Percentiles rank a stretch among this genome's conserved stretches.
These are phyloP conservation scores for Drosophila cardini DNA, from an alignment of 1,140 invertebrate genomes.

Conservation along the genomic window DNA sequence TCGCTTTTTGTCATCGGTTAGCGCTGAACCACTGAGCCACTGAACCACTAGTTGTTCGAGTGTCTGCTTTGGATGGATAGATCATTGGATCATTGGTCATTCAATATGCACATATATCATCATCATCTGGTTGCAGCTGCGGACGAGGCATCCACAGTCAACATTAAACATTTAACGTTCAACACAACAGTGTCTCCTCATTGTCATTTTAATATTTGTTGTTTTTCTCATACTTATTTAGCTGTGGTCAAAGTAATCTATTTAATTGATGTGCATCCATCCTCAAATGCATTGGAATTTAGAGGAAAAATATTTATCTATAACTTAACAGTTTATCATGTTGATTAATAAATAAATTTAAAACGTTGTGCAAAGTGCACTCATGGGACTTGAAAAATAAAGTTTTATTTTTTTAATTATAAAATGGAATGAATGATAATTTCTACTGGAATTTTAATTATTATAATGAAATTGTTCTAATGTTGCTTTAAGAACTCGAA, in stretches of 20 bases:
- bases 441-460: not conserved
- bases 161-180: constrained; percentile 39
- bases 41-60: constrained; percentile 10
- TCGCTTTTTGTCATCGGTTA: constrained; percentile 51
- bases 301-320: constrained; percentile 22
- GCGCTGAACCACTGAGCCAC: constrained; percentile 11
- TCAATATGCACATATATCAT: constrained; percentile 61
- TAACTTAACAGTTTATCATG: constrained; percentile 2
- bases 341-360: not conserved
- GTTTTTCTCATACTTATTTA: constrained; percentile 50
- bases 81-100: constrained; percentile 58
- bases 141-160: constrained; percentile 11
- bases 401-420: not conserved
- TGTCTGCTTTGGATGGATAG: constrained; percentile 39
- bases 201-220: constrained; percentile 57
- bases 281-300: constrained; percentile 27
- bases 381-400: not conserved
- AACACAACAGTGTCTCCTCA: constrained; percentile 48
- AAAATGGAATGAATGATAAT: not conserved
- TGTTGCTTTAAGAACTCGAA: not conserved
- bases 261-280: constrained; percentile 35
- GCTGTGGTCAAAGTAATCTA: constrained; percentile 52
- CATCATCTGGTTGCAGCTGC: constrained; percentile 48
- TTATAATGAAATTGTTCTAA: no score
- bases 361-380: not conserved